Conservation (phyloP, 2,797 vertebrate genomes). For the Enteromius viviparus region DNA sequence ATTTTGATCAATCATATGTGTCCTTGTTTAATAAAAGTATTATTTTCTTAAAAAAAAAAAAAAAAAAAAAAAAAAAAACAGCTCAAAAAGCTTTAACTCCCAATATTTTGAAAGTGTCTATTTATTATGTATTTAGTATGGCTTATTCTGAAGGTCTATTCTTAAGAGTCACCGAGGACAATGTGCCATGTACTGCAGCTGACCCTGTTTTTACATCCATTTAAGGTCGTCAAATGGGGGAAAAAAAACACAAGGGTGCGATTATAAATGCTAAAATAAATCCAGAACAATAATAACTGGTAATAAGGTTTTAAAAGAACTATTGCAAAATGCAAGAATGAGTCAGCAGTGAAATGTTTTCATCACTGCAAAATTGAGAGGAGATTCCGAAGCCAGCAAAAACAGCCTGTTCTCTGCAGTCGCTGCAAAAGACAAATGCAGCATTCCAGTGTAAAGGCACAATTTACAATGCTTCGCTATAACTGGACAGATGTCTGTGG, state of each 20-base stretch:
- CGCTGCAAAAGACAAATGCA: conserved; percentile 39
- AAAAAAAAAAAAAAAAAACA: background rate
- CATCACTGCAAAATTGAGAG: conserved; percentile 14
- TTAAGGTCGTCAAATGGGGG: background rate
- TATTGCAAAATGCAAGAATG: conserved; percentile 37
- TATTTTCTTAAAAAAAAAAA: background rate
- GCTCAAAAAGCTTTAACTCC: background rate
- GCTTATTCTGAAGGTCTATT: background rate
- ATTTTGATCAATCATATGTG: background rate
- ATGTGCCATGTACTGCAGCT: background rate
- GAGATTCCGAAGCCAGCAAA: conserved; percentile 38
- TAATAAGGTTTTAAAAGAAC: conserved; percentile 16
- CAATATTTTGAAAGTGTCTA: background rate
- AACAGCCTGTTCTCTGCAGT: conserved; percentile 32
- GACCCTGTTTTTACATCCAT: background rate
- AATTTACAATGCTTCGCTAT: conserved; percentile 43
- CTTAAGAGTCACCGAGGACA: background rate
- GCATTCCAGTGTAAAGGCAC: conserved; percentile 30
- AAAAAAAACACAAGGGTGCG: background rate
- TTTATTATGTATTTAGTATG: background rate
- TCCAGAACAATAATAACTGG: conserved; percentile 1
- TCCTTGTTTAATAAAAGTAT: background rate
- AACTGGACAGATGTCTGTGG: conserved; percentile 45
- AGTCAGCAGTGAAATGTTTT: conserved; percentile 44
- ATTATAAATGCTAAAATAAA: conserved; percentile 8